Conservation (phyloP, 2,888 invertebrate genomes). For the Acleris cristana region DNA sequence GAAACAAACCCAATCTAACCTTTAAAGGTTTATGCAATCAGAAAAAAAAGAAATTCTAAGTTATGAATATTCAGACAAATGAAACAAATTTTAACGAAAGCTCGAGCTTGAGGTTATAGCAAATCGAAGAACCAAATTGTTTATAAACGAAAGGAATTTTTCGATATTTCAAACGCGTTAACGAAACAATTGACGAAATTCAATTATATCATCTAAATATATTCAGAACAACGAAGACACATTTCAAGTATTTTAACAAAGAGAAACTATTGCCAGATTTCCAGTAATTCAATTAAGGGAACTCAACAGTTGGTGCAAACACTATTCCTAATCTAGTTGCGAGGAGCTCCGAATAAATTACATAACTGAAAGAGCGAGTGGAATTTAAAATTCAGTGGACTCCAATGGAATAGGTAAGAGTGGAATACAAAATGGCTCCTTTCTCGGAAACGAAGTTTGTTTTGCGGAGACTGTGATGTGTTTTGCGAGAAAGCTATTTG, state of each 20-base stretch:
- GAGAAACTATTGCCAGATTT: not conserved
- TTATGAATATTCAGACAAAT: too few species aligned
- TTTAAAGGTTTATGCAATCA: too few species aligned
- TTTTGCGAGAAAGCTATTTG: not conserved
- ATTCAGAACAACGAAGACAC: not conserved
- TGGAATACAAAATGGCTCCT: conserved; percentile 23
- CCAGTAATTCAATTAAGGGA: conserved; percentile 19
- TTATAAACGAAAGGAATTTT: too few species aligned
- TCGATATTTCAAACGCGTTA: not conserved
- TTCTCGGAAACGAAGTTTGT: conserved; percentile 23
- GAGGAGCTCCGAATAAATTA: conserved; percentile 15
- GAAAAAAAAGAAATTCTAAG: too few species aligned
- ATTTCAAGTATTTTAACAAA: not conserved
- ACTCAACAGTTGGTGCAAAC: conserved; percentile 17
- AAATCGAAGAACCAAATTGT: too few species aligned
- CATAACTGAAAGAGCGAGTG: conserved; percentile 16
- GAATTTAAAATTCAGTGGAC: conserved; percentile 32
- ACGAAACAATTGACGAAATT: conserved; percentile 4
- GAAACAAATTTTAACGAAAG: too few species aligned
- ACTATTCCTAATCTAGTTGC: conserved; percentile 18
- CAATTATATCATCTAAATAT: not conserved
- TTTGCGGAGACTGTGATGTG: conserved; percentile 19
- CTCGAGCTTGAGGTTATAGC: too few species aligned
- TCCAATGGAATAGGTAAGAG: conserved; percentile 13
- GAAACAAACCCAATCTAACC: too few species aligned